These are phyloP conservation scores for Rhinolophus sinicus DNA, from an alignment of 2,113 vertebrate genomes.

Conservation along the genomic window DNA sequence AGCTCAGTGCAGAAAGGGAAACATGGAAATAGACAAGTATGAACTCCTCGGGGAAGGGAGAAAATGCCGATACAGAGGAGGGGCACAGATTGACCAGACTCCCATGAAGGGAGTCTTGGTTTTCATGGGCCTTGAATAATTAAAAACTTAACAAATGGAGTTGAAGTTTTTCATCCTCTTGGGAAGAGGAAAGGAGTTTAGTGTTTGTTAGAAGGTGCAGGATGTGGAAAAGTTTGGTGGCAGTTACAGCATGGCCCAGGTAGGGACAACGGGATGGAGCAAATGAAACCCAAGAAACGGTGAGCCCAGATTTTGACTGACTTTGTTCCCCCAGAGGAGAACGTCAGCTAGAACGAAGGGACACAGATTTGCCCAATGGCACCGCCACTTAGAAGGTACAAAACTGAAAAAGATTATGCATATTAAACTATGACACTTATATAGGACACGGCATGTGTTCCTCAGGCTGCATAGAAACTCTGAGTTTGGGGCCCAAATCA, in stretches of 20 bases:
- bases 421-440: background rate
- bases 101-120: no score
- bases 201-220: background rate
- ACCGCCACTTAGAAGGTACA: background rate
- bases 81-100: accelerated
- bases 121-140: background rate
- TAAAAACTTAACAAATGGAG: background rate
- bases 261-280: background rate
- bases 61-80: background rate
- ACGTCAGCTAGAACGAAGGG: background rate
- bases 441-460: no score
- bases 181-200: background rate
- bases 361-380: background rate
- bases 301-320: background rate
- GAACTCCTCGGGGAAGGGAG: background rate
- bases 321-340: background rate
- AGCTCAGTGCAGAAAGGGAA: background rate
- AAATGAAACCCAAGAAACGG: background rate
- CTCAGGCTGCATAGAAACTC: background rate
- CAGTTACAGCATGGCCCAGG: background rate
- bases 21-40: accelerated
- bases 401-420: background rate
- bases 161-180: background rate
- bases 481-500: background rate
- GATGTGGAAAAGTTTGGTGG: background rate